Evolutionary conservation across 64 coral and sea anemone species (phyloP).

Genomic region (Pocillopora verrucosa): DNA sequence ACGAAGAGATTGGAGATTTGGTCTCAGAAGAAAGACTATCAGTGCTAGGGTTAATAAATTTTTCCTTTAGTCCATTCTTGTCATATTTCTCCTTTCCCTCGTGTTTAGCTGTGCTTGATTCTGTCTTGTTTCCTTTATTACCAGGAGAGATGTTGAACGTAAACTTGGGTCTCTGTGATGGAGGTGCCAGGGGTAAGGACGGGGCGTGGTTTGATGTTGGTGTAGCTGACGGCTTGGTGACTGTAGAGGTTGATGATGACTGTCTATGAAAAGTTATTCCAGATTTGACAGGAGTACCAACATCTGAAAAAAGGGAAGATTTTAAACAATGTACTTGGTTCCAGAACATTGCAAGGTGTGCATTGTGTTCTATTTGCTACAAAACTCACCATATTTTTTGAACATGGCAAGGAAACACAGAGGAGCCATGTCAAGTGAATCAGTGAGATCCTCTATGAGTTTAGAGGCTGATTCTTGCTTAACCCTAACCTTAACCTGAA

Average conservation of each 20-base stretch:
- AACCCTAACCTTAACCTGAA: too few species aligned
- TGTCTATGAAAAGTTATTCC: slow-evolving; percentile 20
- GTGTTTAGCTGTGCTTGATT: background rate
- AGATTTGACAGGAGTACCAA: slow-evolving; percentile 64
- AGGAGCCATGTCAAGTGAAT: too few species aligned
- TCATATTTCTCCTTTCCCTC: background rate
- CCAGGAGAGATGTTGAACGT: slow-evolving; percentile 51
- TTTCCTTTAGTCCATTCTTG: background rate
- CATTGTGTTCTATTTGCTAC: too few species aligned
- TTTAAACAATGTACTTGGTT: background rate
- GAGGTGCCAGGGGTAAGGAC: slow-evolving; percentile 44
- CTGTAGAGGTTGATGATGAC: slow-evolving; percentile 28
- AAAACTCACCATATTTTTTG: too few species aligned
- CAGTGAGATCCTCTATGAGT: too few species aligned
- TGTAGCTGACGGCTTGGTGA: slow-evolving; percentile 39
- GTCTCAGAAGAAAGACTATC: background rate
- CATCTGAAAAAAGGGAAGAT: slow-evolving; percentile 25
- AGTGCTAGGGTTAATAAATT: background rate
- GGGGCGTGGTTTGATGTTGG: slow-evolving; percentile 15
- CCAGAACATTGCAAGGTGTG: too few species aligned
- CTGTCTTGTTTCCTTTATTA: slow-evolving; percentile 18
- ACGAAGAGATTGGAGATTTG: slow-evolving; percentile 31
- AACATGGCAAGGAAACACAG: too few species aligned
- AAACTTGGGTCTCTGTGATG: slow-evolving; percentile 55
- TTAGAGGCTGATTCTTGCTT: too few species aligned